Evolutionary conservation across 1,140 invertebrate genomes (phyloP).

Genomic region (honey bee (Apis mellifera)): Amel_HAv3.1 CM009941.2:11931501-11932000

Average conservation of each 20-base stretch:
- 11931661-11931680: too few relatives aligned
- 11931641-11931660: neutral
- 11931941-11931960: constrained; percentile 52
- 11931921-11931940: constrained; percentile 3
- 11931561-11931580: too few relatives aligned
- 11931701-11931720: neutral
- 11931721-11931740: constrained; percentile 1
- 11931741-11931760: neutral
- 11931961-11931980: constrained; percentile 61
- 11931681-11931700: too few relatives aligned
- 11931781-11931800: constrained; percentile 2
- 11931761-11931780: neutral
- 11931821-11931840: neutral
- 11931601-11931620: too few relatives aligned
- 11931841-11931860: constrained; percentile 7
- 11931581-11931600: too few relatives aligned
- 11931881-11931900: neutral
- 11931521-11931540: too few relatives aligned
- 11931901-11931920: neutral
- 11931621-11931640: too few relatives aligned
- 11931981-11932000: neutral
- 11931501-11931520: too few relatives aligned
- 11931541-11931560: too few relatives aligned
- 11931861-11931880: neutral
- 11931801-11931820: neutral